A percentile compares a stretch with the other conserved stretches of the same genome.
Conservation (phyloP, 2,797 vertebrate genomes). For the Alcedo quadribrachys region DNA sequence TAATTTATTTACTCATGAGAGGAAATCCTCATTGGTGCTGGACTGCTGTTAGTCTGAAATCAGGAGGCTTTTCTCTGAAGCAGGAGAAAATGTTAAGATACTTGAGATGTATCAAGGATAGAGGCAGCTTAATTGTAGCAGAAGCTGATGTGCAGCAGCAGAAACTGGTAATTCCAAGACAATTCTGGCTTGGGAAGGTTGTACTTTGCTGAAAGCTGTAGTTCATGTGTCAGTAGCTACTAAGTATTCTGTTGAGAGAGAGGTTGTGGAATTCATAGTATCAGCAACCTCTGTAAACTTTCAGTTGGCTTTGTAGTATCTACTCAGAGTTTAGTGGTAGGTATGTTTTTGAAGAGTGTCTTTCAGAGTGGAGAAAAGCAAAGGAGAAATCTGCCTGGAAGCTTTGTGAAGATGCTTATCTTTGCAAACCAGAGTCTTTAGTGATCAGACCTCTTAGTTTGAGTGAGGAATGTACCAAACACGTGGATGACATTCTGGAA, state of each 20-base stretch:
- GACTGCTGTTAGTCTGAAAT: background rate
- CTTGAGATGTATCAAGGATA: background rate
- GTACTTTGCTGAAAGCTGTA: background rate
- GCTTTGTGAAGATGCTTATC: background rate
- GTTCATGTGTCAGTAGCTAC: background rate
- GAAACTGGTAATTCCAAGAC: background rate
- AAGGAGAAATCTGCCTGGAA: background rate
- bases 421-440: background rate
- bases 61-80: background rate
- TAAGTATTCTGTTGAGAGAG: background rate
- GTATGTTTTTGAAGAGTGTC: background rate
- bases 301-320: background rate
- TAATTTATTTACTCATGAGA: background rate
- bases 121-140: background rate
- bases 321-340: background rate
- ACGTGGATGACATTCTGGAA: background rate
- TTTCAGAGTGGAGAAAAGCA: background rate
- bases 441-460: background rate
- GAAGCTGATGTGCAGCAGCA: background rate
- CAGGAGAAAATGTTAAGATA: background rate
- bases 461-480: background rate
- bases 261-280: background rate
- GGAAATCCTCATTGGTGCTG: background rate
- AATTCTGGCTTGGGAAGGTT: background rate
- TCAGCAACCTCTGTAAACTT: background rate